Percentiles rank a stretch among this genome's conserved stretches.
phyloP scores from a whole-genome alignment of 2,888 invertebrate species.

The Campoplex capitator region DNA sequence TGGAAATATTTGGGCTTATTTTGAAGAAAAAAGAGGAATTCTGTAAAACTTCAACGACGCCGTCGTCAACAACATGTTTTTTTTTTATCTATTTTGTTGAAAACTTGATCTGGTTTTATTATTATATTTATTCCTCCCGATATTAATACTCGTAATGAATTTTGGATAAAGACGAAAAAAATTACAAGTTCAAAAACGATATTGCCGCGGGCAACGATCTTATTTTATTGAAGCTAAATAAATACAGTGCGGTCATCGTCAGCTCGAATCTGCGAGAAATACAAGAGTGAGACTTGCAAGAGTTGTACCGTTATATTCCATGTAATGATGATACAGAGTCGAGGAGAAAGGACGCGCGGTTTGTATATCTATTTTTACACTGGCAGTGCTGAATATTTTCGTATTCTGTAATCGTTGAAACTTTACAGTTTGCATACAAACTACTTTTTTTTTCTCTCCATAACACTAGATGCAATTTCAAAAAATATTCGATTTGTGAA shows the following conservation, averaged over 20 bases:
- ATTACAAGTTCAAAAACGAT: not conserved
- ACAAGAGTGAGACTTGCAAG: constrained; percentile 33
- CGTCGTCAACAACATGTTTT: not conserved
- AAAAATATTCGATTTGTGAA: not conserved
- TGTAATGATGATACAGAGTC: constrained; percentile 38
- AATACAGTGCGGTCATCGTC: constrained; percentile 33
- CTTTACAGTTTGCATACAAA: not conserved
- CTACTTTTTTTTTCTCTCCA: not conserved
- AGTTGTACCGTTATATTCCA: constrained; percentile 49
- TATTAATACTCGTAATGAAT: not conserved
- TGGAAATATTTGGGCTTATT: not conserved
- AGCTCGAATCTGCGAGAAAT: constrained; percentile 30
- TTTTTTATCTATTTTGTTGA: not conserved
- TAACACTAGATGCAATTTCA: not conserved
- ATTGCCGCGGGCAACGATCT: not conserved
- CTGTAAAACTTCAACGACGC: not conserved
- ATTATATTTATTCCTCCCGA: too few species aligned
- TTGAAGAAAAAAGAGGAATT: not conserved
- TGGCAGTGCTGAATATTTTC: constrained; percentile 31
- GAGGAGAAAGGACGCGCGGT: constrained; percentile 28
- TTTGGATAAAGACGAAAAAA: not conserved
- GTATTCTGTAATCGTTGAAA: constrained; percentile 5
- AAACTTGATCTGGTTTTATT: not conserved
- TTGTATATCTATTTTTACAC: constrained; percentile 9
- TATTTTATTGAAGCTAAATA: constrained; percentile 2